Conservation (phyloP, 2,797 vertebrate genomes). For the Hypotaenidia philippensis region DNA sequence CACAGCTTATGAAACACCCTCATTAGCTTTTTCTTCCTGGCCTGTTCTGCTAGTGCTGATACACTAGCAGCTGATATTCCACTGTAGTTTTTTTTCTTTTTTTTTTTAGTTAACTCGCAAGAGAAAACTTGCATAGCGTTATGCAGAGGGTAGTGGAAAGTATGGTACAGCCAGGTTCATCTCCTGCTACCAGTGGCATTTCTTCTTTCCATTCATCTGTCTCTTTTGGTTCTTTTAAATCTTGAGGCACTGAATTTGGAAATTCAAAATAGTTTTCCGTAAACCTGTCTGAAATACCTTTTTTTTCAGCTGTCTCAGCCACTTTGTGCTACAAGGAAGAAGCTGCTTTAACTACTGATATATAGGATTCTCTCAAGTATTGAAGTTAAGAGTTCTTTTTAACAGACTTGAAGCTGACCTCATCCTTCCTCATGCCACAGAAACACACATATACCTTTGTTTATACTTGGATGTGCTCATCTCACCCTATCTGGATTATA, state of each 20-base stretch:
- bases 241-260: background rate
- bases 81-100: no score
- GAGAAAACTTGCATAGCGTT: background rate
- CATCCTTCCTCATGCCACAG: background rate
- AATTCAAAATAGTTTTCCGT: background rate
- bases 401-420: background rate
- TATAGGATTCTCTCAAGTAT: background rate
- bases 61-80: background rate
- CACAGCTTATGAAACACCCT: background rate
- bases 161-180: background rate
- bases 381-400: background rate
- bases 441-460: background rate
- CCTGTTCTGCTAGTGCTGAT: background rate
- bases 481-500: background rate
- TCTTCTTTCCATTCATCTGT: background rate
- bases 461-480: background rate
- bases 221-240: background rate
- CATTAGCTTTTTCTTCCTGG: background rate
- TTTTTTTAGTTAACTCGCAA: background rate
- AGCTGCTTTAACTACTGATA: background rate
- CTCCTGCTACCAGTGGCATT: background rate
- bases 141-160: background rate
- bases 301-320: background rate
- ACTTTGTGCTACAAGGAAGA: background rate
- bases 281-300: background rate